Evolutionary conservation across 1,140 invertebrate species (phyloP).

Genomic region (Solenopsis fugax): DNA sequence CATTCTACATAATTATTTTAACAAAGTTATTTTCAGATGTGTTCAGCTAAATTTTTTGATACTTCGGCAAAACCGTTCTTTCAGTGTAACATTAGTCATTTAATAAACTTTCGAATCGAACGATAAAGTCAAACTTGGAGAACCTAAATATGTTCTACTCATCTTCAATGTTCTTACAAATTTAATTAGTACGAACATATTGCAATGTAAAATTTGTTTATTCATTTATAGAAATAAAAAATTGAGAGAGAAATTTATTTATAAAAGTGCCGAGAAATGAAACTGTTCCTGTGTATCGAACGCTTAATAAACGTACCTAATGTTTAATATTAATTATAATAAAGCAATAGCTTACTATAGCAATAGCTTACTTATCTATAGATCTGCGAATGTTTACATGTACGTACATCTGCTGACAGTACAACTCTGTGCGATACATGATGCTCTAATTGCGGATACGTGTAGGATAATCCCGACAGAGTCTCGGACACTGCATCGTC

Average conservation of each 20-base stretch:
- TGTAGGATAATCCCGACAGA: slow-evolving; percentile 89
- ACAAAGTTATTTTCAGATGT: no score
- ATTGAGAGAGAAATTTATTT: not conserved
- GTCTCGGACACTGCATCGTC: slow-evolving; percentile 90
- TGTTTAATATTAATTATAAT: not conserved
- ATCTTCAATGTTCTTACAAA: no score
- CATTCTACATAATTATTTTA: no score
- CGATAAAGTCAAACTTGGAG: not conserved
- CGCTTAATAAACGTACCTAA: not conserved
- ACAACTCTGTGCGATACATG: slow-evolving; percentile 89
- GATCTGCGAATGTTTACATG: not conserved
- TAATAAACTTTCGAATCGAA: not conserved
- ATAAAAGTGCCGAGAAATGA: not conserved
- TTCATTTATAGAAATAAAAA: not conserved
- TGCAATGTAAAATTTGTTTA: not conserved
- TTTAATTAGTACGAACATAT: not conserved
- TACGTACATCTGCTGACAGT: slow-evolving; percentile 85
- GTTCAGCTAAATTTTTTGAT: no score
- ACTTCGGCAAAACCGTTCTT: no score
- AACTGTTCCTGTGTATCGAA: not conserved
- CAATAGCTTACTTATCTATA: not conserved
- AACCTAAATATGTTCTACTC: not conserved
- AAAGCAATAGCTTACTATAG: not conserved
- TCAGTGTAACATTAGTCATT: no score
- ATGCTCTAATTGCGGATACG: slow-evolving; percentile 89